phyloP scores from a whole-genome alignment of 2,797 vertebrate species.

The Cygnus olor region DNA sequence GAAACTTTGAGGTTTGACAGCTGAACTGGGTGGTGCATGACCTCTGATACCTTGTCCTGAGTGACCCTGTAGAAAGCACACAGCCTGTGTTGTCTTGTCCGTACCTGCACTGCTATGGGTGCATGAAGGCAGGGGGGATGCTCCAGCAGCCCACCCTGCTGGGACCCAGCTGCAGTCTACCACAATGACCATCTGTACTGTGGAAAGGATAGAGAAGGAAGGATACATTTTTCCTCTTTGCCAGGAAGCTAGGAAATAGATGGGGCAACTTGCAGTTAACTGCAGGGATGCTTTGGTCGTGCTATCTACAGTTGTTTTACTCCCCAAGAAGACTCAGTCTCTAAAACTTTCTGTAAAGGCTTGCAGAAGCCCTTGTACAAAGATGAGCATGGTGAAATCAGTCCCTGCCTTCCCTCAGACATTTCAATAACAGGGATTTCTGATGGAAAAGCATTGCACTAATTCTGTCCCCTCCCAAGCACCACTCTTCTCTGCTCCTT shows the following conservation, averaged over 20 bases:
- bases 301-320: not conserved
- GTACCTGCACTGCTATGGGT: not conserved
- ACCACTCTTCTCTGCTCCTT: constrained; percentile 4
- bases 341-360: not conserved
- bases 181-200: not conserved
- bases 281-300: not conserved
- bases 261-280: not conserved
- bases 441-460: not conserved
- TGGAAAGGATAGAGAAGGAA: not conserved
- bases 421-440: constrained; percentile 11
- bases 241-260: not conserved
- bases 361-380: not conserved
- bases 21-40: fast-evolving
- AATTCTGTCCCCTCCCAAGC: constrained; percentile 19
- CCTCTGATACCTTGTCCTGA: not conserved
- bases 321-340: not conserved
- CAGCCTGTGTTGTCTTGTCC: not conserved
- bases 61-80: not conserved
- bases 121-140: not conserved
- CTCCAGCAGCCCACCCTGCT: not conserved
- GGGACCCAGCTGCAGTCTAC: not conserved
- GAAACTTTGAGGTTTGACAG: not conserved
- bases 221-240: not conserved
- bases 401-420: not conserved
- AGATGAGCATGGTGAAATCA: not conserved